Conservation (phyloP, 2,797 vertebrate species). For the Hoplostethus atlanticus region DNA sequence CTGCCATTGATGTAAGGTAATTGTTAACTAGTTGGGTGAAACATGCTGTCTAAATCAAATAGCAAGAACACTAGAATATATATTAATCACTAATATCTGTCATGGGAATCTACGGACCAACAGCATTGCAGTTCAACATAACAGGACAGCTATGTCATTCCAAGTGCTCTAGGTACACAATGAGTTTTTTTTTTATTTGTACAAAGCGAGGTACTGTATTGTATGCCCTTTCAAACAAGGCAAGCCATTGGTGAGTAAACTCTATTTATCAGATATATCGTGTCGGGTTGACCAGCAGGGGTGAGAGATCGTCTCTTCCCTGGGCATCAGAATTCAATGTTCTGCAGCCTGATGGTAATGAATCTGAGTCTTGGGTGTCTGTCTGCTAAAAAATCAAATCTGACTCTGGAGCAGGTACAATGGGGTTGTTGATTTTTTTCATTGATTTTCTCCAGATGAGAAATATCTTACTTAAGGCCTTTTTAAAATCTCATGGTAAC, state of each 20-base stretch:
- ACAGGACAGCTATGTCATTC: conserved; percentile 46
- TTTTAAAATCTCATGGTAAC: neutral
- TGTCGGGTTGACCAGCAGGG: conserved; percentile 12
- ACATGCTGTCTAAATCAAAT: conserved; percentile 53
- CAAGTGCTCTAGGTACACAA: conserved; percentile 34
- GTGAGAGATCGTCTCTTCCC: conserved; percentile 4
- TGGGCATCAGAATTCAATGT: conserved; percentile 1
- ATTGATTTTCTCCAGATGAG: neutral
- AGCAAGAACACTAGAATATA: conserved; percentile 25
- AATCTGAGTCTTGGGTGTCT: too few relatives aligned
- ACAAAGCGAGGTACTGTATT: conserved; percentile 45
- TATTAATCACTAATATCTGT: conserved; percentile 20
- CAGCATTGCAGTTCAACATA: conserved; percentile 26
- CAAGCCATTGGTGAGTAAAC: conserved; percentile 48
- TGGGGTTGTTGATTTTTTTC: neutral
- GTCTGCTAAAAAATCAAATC: neutral
- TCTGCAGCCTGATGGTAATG: neutral
- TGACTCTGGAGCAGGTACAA: neutral
- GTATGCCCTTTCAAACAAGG: conserved; percentile 54
- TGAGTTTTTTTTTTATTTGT: conserved; percentile 5
- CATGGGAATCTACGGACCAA: conserved; percentile 23
- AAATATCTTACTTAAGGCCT: neutral
- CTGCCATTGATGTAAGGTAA: conserved; percentile 24
- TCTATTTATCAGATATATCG: conserved; percentile 17
- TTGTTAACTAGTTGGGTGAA: conserved; percentile 29